Evolutionary conservation across 1,140 invertebrate genomes (phyloP).

Genomic region (Papilio dardanus): DNA sequence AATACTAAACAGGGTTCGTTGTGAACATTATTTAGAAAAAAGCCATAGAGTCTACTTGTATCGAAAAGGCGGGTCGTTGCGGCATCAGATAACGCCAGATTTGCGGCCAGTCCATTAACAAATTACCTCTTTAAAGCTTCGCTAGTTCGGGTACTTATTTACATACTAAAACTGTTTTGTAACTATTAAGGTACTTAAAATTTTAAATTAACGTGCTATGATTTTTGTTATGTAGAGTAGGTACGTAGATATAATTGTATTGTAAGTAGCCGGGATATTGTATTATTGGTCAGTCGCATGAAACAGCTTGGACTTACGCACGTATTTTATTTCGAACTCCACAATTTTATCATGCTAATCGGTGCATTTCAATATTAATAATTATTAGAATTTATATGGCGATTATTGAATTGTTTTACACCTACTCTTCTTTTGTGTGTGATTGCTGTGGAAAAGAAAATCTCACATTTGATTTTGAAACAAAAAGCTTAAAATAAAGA

Average conservation of each 20-base stretch:
- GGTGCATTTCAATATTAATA: too few species aligned
- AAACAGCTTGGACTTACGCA: too few species aligned
- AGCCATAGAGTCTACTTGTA: constrained; percentile 72
- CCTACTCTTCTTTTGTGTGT: too few species aligned
- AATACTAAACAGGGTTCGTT: constrained; percentile 69
- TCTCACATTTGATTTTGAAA: too few species aligned
- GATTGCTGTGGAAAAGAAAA: too few species aligned
- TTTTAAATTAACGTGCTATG: not conserved
- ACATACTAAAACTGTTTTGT: constrained; percentile 34
- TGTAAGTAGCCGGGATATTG: too few species aligned
- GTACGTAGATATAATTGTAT: not conserved
- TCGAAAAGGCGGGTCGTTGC: constrained; percentile 69
- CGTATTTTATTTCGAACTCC: too few species aligned
- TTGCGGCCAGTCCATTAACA: constrained; percentile 76
- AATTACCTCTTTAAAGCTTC: constrained; percentile 70
- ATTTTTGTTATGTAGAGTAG: not conserved
- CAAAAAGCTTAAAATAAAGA: too few species aligned
- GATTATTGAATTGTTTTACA: too few species aligned
- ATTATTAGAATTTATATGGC: too few species aligned
- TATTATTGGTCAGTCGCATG: too few species aligned
- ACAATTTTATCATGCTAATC: too few species aligned
- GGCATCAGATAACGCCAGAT: constrained; percentile 76
- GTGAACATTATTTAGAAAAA: constrained; percentile 77
- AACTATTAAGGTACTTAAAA: constrained; percentile 7
- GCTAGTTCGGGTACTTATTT: constrained; percentile 53